Conservation (phyloP, 2,113 vertebrate genomes). For the Plecotus auritus region DNA sequence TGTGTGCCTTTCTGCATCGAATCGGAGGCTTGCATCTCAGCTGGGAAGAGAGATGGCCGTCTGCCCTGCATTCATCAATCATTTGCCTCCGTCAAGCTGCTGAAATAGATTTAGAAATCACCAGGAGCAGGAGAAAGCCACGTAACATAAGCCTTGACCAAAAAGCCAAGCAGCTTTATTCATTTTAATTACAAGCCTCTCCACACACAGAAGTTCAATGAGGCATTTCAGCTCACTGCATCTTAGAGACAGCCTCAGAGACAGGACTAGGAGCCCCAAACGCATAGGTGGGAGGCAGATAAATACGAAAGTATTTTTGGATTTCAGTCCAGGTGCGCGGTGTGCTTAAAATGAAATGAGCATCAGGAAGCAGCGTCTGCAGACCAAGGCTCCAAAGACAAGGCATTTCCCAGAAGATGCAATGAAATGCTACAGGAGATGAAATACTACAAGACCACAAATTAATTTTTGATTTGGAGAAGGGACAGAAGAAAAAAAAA, state of each 20-base stretch:
- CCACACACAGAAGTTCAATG: not conserved
- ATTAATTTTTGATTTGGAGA: not conserved
- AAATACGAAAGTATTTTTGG: not conserved
- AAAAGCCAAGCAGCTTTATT: not conserved
- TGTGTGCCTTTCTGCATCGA: accelerated
- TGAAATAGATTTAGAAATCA: not conserved
- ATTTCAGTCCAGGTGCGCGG: not conserved
- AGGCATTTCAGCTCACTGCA: not conserved
- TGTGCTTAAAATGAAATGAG: not conserved
- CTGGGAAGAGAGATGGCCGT: not conserved
- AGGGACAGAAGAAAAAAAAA: not conserved
- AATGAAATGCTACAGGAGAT: not conserved
- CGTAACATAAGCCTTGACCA: not conserved
- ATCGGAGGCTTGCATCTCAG: not conserved
- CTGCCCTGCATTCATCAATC: not conserved
- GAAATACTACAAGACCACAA: not conserved
- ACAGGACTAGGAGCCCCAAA: not conserved
- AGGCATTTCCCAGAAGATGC: not conserved
- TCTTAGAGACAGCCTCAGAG: not conserved
- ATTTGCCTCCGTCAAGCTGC: not conserved
- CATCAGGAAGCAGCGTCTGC: not conserved
- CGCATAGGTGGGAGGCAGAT: not conserved
- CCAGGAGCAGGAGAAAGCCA: not conserved
- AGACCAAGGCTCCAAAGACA: not conserved
- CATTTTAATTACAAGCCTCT: not conserved